Evolutionary conservation across 1,140 invertebrate species (phyloP).

Genomic region (Bicyclus anynana): DNA sequence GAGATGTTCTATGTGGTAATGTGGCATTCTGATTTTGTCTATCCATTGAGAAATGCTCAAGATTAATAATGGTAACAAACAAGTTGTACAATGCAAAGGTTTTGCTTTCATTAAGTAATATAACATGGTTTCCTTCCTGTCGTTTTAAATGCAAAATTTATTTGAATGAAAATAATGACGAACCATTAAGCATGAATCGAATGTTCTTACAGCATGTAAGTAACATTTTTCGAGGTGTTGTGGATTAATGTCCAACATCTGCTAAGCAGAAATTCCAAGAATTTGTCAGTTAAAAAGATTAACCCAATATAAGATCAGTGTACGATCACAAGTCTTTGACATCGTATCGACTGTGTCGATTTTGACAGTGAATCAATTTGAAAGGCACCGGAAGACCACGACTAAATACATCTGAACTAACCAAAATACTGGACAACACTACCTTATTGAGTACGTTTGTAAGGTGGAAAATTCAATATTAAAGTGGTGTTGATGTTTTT

Average conservation of each 20-base stretch:
- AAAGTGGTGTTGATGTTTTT: not conserved
- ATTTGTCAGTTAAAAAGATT: conserved; percentile 40
- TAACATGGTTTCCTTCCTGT: no score
- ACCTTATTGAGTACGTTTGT: conserved; percentile 4
- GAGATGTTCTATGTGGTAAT: no score
- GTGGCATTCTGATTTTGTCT: no score
- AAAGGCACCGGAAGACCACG: conserved; percentile 34
- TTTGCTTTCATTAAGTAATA: no score
- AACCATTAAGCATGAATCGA: no score
- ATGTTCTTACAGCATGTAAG: no score
- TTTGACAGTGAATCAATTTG: conserved; percentile 68
- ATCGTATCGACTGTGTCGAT: conserved; percentile 60
- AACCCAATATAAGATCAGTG: conserved; percentile 47
- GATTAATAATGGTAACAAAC: no score
- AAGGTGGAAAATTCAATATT: conserved; percentile 17
- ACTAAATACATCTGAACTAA: conserved; percentile 2
- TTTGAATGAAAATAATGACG: no score
- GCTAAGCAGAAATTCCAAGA: conserved; percentile 18
- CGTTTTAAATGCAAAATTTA: no score
- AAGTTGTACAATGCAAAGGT: no score
- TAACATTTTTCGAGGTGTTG: no score
- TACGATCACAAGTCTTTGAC: conserved; percentile 58
- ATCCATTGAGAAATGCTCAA: no score
- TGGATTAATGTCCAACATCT: conserved; percentile 3
- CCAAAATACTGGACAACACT: not conserved